These are phyloP conservation scores for Lagodon rhomboides DNA, from an alignment of 2,797 vertebrate species.

Conservation along the genomic window DNA sequence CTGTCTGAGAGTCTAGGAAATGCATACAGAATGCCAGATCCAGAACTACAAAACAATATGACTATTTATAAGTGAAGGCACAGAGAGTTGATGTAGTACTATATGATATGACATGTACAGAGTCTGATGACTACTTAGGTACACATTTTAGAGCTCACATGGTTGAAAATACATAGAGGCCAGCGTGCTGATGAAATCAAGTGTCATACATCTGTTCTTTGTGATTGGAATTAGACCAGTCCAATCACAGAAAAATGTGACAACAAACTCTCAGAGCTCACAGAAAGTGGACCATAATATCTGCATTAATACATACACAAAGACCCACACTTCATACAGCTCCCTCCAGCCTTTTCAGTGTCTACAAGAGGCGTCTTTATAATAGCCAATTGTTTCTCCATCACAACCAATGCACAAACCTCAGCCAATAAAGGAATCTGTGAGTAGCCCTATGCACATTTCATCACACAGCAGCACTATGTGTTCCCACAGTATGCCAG, in stretches of 20 bases:
- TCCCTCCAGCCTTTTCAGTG: constrained; percentile 62
- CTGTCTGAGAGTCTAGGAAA: neutral
- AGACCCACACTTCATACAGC: constrained; percentile 64
- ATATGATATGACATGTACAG: neutral
- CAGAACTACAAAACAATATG: neutral
- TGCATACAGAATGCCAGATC: neutral
- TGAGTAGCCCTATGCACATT: constrained; percentile 76
- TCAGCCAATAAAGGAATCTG: constrained; percentile 78
- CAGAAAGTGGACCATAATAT: constrained; percentile 71
- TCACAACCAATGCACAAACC: constrained; percentile 74
- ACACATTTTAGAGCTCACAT: constrained; percentile 26
- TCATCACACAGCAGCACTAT: constrained; percentile 81
- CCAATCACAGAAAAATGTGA: constrained; percentile 76
- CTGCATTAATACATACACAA: constrained; percentile 77
- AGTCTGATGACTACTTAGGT: constrained; percentile 1
- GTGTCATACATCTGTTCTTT: constrained; percentile 59
- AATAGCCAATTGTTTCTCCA: constrained; percentile 88
- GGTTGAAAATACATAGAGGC: constrained; percentile 23
- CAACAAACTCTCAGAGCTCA: constrained; percentile 67
- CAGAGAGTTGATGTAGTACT: neutral
- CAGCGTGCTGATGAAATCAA: constrained; percentile 52
- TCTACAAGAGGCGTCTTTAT: constrained; percentile 79
- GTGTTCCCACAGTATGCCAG: constrained; percentile 71
- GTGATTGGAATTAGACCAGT: constrained; percentile 69
- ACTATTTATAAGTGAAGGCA: constrained; percentile 5